A percentile compares a stretch with the other conserved stretches of the same genome.
Evolutionary conservation across 2,888 invertebrate species (phyloP).

Genomic region (Acrocyrtus sp.): DNA sequence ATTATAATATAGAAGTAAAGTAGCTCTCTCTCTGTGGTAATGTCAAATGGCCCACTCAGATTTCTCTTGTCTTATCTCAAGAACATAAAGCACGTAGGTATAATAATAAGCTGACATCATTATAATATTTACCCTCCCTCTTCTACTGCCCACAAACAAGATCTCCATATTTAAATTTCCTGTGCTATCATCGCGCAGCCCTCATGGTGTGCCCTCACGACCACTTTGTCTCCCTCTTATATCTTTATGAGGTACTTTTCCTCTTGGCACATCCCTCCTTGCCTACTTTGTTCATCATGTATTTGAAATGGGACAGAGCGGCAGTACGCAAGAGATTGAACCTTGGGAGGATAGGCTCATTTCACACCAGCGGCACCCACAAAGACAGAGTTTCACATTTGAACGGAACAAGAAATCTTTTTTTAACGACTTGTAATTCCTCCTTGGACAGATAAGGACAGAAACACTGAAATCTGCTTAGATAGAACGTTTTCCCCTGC

Average conservation of each 20-base stretch:
- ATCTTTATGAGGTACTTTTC: neutral
- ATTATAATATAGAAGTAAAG: neutral
- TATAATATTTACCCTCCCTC: neutral
- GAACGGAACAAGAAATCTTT: too few species aligned
- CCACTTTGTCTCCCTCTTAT: conserved; percentile 9
- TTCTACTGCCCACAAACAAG: neutral
- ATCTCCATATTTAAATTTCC: conserved; percentile 26
- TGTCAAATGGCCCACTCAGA: neutral
- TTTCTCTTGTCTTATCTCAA: neutral
- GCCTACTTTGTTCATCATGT: neutral
- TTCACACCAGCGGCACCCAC: conserved; percentile 13
- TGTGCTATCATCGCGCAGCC: conserved; percentile 9
- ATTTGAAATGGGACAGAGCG: conserved; percentile 4
- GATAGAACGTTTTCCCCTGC: conserved; percentile 5
- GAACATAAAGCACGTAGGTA: neutral
- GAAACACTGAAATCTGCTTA: conserved; percentile 20
- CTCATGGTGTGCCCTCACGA: neutral
- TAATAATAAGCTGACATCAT: neutral
- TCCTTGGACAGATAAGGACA: conserved; percentile 7
- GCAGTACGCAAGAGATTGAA: too few species aligned
- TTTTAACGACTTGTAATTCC: conserved; percentile 24
- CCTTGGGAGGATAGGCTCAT: neutral
- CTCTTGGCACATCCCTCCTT: neutral
- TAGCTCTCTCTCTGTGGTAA: too few species aligned
- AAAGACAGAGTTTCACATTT: neutral